Conservation (phyloP, 2,797 vertebrate genomes). For the Avahi laniger region DNA sequence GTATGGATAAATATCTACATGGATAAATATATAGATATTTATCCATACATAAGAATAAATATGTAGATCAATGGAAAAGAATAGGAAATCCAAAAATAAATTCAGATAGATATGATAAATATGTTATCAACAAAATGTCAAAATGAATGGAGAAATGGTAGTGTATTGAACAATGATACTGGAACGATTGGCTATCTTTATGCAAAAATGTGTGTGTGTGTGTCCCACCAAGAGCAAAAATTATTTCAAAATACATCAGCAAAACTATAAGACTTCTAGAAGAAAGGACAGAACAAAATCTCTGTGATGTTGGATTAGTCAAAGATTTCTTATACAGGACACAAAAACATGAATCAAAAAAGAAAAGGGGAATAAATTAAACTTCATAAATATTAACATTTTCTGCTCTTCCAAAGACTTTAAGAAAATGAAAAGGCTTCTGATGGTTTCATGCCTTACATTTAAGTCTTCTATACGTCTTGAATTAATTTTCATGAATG, state of each 20-base stretch:
- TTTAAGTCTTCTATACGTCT: too few relatives aligned
- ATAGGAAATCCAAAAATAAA: conserved; percentile 25
- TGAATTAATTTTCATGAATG: too few relatives aligned
- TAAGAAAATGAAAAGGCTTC: neutral
- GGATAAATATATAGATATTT: too few relatives aligned
- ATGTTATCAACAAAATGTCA: neutral
- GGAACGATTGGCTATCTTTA: neutral
- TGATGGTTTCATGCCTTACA: too few relatives aligned
- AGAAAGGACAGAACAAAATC: neutral
- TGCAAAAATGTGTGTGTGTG: conserved; percentile 13
- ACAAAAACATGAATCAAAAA: neutral
- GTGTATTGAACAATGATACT: neutral
- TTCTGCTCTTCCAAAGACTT: neutral
- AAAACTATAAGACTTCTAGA: neutral
- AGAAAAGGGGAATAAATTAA: neutral
- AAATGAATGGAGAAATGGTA: neutral
- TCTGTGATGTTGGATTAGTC: conserved; percentile 11
- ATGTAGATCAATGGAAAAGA: neutral
- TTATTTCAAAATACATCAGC: neutral
- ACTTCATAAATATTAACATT: neutral
- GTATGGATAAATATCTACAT: too few relatives aligned
- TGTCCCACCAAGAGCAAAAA: neutral
- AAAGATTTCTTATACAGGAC: neutral
- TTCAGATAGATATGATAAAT: neutral
- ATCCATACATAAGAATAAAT: neutral